Evolutionary conservation across 2,113 vertebrate genomes (phyloP).

Genomic region (Sula dactylatra): DNA sequence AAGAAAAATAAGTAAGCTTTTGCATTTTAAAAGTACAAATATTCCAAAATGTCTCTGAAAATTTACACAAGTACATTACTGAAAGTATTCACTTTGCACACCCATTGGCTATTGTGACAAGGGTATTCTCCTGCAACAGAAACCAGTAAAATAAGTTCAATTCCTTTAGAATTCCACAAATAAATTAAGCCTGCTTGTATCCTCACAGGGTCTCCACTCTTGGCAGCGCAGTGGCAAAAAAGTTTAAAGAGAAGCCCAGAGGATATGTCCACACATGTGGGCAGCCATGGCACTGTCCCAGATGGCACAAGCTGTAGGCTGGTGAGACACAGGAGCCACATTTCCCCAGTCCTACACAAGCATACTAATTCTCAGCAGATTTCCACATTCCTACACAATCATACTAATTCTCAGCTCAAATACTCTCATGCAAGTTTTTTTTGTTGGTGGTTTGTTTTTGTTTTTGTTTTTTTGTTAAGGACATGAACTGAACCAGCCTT

Average conservation of each 20-base stretch:
- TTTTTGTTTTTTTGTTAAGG: background rate
- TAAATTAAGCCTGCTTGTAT: background rate
- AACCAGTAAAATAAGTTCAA: background rate
- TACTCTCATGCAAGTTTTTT: too few species aligned
- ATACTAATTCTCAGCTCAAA: background rate
- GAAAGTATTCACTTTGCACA: background rate
- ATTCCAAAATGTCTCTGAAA: background rate
- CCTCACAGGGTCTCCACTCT: background rate
- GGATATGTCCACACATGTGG: fast-evolving
- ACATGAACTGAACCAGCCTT: background rate
- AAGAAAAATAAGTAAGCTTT: background rate
- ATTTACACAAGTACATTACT: background rate
- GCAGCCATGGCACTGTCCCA: fast-evolving
- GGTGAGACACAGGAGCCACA: background rate
- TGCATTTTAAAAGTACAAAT: background rate
- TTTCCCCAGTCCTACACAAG: background rate
- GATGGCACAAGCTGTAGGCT: background rate
- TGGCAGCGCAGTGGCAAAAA: background rate
- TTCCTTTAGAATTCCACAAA: background rate
- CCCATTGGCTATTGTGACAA: background rate
- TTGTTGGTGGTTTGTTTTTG: too few species aligned
- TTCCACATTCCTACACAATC: background rate
- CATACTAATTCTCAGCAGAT: background rate
- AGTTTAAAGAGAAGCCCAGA: background rate
- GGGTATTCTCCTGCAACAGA: background rate